Evolutionary conservation across 2,888 invertebrate species (phyloP).

Genomic region (Sicus ferrugineus): DNA sequence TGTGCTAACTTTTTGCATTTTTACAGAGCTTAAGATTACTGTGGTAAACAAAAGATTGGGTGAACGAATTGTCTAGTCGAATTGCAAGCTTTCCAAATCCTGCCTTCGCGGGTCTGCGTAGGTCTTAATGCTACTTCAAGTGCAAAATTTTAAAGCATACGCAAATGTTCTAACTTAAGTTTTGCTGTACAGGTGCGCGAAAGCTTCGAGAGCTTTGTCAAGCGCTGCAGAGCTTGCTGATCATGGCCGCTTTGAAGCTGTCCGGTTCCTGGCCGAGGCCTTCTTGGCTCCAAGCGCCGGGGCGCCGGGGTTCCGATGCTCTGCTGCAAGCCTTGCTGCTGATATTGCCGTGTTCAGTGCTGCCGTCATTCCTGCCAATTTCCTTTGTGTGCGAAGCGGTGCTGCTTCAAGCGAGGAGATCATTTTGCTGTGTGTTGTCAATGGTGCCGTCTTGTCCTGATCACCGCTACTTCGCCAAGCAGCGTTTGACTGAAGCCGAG

Average conservation of each 20-base stretch:
- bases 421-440: constrained; percentile 38
- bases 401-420: constrained; percentile 47
- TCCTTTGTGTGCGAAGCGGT: constrained; percentile 28
- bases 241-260: too few relatives aligned
- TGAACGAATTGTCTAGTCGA: too few relatives aligned
- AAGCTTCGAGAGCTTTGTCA: background rate
- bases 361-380: background rate
- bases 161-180: constrained; percentile 44
- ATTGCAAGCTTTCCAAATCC: too few relatives aligned
- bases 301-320: too few relatives aligned
- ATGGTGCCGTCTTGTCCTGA: constrained; percentile 2
- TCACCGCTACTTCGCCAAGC: background rate
- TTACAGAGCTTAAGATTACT: constrained; percentile 37
- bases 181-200: constrained; percentile 4
- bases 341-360: background rate
- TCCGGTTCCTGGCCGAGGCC: too few relatives aligned
- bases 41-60: too few relatives aligned
- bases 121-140: too few relatives aligned
- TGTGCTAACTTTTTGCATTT: constrained; percentile 31
- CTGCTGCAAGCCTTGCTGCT: background rate
- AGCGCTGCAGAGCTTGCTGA: background rate
- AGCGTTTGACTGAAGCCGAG: too few relatives aligned
- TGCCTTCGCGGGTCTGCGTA: too few relatives aligned
- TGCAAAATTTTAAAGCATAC: too few relatives aligned
- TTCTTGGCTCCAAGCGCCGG: too few relatives aligned